Conservation (phyloP, 1,140 invertebrate species). For the Copidosoma floridanum region DNA sequence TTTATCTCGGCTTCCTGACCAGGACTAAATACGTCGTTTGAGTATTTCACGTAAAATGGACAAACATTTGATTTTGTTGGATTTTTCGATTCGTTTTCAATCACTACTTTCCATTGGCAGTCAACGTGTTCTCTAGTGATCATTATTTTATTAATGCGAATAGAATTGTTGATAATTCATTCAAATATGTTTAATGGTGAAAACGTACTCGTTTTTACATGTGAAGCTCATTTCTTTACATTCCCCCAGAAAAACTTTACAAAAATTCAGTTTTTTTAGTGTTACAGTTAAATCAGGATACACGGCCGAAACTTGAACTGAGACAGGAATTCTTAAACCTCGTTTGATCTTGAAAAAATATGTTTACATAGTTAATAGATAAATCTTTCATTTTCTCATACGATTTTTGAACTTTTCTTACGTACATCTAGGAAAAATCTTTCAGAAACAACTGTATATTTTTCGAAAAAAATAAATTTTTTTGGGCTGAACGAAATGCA, state of each 20-base stretch:
- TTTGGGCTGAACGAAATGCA: conserved; percentile 41
- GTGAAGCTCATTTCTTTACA: conserved; percentile 41
- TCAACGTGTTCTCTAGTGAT: conserved; percentile 45
- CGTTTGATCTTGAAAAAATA: conserved; percentile 39
- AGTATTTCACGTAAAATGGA: conserved; percentile 32
- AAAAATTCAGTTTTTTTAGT: conserved; percentile 44
- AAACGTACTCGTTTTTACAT: conserved; percentile 49
- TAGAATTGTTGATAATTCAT: neutral
- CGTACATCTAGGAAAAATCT: conserved; percentile 43
- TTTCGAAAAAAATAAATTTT: conserved; percentile 29
- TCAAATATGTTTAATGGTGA: conserved; percentile 7
- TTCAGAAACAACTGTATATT: conserved; percentile 30
- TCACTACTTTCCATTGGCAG: conserved; percentile 42
- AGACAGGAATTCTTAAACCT: conserved; percentile 47
- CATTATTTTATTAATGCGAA: conserved; percentile 6
- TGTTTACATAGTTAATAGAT: too few relatives aligned
- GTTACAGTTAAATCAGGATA: conserved; percentile 41
- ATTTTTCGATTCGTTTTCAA: conserved; percentile 29
- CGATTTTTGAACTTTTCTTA: conserved; percentile 5
- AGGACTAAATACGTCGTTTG: conserved; percentile 19
- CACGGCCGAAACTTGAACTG: conserved; percentile 44
- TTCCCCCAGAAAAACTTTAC: conserved; percentile 47
- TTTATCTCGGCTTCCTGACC: conserved; percentile 29
- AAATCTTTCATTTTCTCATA: too few relatives aligned
- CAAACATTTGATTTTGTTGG: conserved; percentile 25